These are phyloP conservation scores for Rhea pennata DNA, from an alignment of 2,113 vertebrate species.

Conservation along the genomic window DNA sequence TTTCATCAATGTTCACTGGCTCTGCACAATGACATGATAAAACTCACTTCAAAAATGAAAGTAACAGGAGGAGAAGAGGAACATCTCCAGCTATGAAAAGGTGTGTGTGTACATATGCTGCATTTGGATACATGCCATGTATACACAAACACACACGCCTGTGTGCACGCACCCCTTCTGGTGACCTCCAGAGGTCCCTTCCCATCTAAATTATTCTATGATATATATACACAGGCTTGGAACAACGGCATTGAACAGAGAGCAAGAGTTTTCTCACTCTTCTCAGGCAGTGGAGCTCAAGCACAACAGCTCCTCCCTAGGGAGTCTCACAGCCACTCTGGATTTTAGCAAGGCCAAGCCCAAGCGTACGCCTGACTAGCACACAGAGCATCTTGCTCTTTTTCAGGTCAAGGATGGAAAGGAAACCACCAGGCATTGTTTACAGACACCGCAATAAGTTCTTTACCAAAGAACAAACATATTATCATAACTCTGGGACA, in stretches of 20 bases:
- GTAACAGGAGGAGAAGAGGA: neutral
- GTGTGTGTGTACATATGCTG: neutral
- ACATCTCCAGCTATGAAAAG: neutral
- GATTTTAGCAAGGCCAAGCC: neutral
- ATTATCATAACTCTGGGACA: neutral
- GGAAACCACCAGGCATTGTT: neutral
- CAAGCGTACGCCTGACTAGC: neutral
- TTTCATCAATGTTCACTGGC: neutral
- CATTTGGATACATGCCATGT: neutral
- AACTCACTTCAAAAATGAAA: neutral
- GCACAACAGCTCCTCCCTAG: neutral
- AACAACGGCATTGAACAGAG: neutral
- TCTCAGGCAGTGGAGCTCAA: neutral
- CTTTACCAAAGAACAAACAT: neutral
- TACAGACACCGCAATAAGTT: neutral
- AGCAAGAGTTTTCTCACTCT: neutral
- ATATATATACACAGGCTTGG: neutral
- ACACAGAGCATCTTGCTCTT: neutral
- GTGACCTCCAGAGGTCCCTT: neutral
- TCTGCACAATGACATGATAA: conserved; percentile 27
- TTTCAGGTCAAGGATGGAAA: conserved; percentile 16
- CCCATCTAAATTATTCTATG: neutral
- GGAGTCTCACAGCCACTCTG: conserved; percentile 1
- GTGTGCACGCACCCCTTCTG: neutral
- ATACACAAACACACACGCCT: neutral